phyloP scores from a whole-genome alignment of 2,888 invertebrate species.

The Ennomos erosarius region DNA sequence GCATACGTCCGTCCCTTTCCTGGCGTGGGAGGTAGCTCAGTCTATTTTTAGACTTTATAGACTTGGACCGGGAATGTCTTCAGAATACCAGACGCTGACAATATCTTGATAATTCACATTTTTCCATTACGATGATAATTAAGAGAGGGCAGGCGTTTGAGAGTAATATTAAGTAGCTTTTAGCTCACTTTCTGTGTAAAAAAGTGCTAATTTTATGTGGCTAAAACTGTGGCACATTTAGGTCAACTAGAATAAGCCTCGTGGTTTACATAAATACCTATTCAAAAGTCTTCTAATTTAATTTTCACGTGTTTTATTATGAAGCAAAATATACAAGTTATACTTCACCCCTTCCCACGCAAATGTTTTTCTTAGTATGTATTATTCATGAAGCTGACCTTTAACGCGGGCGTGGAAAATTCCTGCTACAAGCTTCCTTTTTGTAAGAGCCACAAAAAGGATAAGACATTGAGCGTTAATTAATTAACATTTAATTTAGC shows the following conservation, averaged over 20 bases:
- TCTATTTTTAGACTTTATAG: constrained; percentile 59
- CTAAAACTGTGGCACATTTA: too few species aligned
- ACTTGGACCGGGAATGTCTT: constrained; percentile 39
- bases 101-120: constrained; percentile 12
- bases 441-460: constrained; percentile 8
- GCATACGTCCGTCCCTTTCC: constrained; percentile 43
- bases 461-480: not conserved
- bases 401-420: constrained; percentile 21
- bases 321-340: not conserved
- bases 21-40: constrained; percentile 53
- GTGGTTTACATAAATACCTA: too few species aligned
- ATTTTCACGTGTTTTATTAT: too few species aligned
- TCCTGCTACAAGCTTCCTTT: constrained; percentile 3
- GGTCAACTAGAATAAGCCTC: too few species aligned
- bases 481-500: constrained; percentile 4
- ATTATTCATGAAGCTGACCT: constrained; percentile 26
- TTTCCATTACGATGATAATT: constrained; percentile 12
- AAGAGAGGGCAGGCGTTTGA: not conserved
- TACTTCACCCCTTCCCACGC: constrained; percentile 4
- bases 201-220: not conserved
- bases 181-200: not conserved
- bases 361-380: constrained; percentile 14
- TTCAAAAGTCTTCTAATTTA: too few species aligned
- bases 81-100: constrained; percentile 16
- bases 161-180: not conserved